These are phyloP conservation scores for Acanthosoma haemorrhoidale DNA, from an alignment of 2,888 invertebrate genomes.

Conservation along the genomic window DNA sequence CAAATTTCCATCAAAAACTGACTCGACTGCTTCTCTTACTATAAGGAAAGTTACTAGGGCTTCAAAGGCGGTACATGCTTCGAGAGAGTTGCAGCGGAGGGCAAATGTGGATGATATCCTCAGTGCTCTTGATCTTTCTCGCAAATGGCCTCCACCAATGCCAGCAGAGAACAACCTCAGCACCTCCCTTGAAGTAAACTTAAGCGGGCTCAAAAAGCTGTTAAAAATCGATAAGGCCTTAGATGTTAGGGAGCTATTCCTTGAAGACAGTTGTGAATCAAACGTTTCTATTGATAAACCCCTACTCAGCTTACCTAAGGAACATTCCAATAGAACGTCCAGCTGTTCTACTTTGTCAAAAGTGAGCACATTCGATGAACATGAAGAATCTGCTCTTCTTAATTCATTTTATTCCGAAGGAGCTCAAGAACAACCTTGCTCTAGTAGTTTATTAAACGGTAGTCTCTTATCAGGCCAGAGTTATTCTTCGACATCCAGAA, in stretches of 20 bases:
- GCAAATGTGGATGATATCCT: constrained; percentile 21
- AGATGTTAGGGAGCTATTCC: constrained; percentile 17
- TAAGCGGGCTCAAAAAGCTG: constrained; percentile 29
- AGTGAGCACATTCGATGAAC: neutral
- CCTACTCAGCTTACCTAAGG: neutral
- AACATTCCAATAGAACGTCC: neutral
- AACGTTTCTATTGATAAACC: neutral
- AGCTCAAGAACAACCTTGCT: neutral
- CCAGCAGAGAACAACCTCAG: neutral
- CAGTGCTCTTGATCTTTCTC: constrained; percentile 33
- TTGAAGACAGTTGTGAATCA: neutral
- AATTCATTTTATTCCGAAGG: constrained; percentile 18
- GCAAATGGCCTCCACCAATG: neutral
- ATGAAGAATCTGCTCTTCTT: neutral
- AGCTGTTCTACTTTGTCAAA: neutral
- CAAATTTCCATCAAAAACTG: neutral
- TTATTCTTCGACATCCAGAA: constrained; percentile 13
- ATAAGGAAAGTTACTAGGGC: neutral
- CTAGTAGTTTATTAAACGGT: neutral
- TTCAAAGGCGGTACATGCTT: neutral
- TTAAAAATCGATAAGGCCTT: constrained; percentile 26
- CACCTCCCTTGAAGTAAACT: constrained; percentile 16
- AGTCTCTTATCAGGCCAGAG: neutral
- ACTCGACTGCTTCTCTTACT: neutral
- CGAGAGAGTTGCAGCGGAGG: neutral